Evolutionary conservation across 2,797 vertebrate genomes (phyloP).

Genomic region (Enteromius viviparus): DNA sequence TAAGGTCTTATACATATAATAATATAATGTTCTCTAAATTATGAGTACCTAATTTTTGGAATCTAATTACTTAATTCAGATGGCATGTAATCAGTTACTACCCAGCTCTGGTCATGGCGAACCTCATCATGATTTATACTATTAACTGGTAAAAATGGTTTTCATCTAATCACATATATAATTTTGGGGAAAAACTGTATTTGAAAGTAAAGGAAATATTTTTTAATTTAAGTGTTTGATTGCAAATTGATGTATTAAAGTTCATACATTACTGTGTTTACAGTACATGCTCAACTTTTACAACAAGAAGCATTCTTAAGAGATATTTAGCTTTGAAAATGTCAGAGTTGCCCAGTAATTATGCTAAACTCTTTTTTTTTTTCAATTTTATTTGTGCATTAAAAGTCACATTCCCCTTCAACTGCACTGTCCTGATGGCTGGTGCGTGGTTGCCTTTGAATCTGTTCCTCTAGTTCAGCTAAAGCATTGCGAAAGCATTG

Average conservation of each 20-base stretch:
- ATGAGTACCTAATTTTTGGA: background rate
- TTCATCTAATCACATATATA: background rate
- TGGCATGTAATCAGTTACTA: background rate
- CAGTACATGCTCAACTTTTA: background rate
- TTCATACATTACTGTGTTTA: background rate
- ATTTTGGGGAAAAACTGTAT: background rate
- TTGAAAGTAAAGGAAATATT: too few species aligned
- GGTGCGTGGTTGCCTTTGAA: slow-evolving; percentile 1
- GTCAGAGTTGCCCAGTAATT: background rate
- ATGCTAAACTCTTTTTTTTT: background rate
- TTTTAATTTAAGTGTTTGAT: too few species aligned
- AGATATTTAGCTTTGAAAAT: background rate
- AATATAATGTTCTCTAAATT: too few species aligned
- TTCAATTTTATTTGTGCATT: background rate
- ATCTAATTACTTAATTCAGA: background rate
- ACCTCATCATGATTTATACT: background rate
- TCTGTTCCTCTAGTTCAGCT: slow-evolving; percentile 28
- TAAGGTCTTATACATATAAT: too few species aligned
- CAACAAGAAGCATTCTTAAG: background rate
- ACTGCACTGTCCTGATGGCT: background rate
- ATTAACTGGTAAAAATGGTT: background rate
- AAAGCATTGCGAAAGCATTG: slow-evolving; percentile 12
- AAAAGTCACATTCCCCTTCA: background rate
- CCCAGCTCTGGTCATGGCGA: background rate
- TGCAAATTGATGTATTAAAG: too few species aligned